Conservation (phyloP, 2,888 invertebrate species). For the Clunio marinus region DNA sequence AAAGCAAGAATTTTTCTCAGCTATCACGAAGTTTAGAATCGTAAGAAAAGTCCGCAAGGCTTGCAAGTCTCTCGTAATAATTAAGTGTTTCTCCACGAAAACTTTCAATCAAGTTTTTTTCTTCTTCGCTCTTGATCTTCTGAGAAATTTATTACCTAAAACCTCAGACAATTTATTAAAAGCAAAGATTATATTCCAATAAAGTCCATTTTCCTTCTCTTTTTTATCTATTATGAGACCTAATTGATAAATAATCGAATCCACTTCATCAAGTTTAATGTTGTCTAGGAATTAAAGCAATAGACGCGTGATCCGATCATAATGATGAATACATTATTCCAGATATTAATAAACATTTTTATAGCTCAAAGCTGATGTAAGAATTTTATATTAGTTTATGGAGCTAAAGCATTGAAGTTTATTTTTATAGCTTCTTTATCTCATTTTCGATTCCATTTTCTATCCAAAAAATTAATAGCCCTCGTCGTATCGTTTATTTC, state of each 20-base stretch:
- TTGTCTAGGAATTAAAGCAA: too few species aligned
- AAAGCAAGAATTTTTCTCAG: neutral
- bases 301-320: too few species aligned
- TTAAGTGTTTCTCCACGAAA: neutral
- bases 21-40: conserved; percentile 28
- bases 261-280: neutral
- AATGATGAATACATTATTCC: neutral
- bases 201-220: neutral
- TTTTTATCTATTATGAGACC: neutral
- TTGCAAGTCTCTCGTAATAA: neutral
- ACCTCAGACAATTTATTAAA: too few species aligned
- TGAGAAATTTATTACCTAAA: too few species aligned
- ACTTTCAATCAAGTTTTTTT: neutral
- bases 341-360: neutral
- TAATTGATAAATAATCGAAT: conserved; percentile 34
- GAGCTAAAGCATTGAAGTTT: too few species aligned
- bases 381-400: neutral
- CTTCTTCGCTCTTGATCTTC: too few species aligned
- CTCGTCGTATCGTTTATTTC: too few species aligned
- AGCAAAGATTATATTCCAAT: conserved; percentile 2
- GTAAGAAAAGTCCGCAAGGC: neutral
- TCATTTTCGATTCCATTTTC: too few species aligned
- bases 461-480: too few species aligned
- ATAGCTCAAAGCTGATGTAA: neutral
- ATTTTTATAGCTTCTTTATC: too few species aligned